Evolutionary conservation across 2,797 vertebrate genomes (phyloP).

Genomic region (Galago senegalensis): DNA sequence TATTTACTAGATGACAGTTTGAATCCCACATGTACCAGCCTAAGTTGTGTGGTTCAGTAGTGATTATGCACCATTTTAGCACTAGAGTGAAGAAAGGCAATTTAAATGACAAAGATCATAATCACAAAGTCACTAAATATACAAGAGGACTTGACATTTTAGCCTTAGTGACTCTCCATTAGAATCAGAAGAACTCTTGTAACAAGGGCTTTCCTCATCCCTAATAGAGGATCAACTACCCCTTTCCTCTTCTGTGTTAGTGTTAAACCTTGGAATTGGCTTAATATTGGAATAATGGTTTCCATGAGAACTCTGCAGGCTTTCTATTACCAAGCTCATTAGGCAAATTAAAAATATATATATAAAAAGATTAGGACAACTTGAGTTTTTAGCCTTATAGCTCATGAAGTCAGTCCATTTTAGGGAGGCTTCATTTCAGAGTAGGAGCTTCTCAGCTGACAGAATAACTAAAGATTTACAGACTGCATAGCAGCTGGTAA

Average conservation of each 20-base stretch:
- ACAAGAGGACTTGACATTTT: conserved; percentile 32
- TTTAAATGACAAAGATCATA: conserved; percentile 68
- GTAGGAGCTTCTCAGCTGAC: background rate
- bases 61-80: background rate
- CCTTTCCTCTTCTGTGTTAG: background rate
- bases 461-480: background rate
- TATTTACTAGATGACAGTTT: background rate
- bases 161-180: conserved; percentile 43
- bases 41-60: background rate
- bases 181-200: conserved; percentile 17
- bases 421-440: background rate
- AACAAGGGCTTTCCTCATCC: conserved; percentile 1
- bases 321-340: background rate
- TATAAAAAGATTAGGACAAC: background rate
- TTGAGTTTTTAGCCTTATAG: background rate
- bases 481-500: background rate
- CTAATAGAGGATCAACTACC: background rate
- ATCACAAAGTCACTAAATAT: conserved; percentile 50
- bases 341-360: too few species aligned
- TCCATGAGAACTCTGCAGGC: background rate
- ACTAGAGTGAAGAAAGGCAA: conserved; percentile 1
- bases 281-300: conserved; percentile 6
- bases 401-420: background rate
- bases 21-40: background rate
- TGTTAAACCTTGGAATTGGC: background rate